A percentile compares a stretch with the other conserved stretches of the same genome.
These are phyloP conservation scores for Meles meles DNA, from an alignment of 2,113 vertebrate species.

Conservation along the genomic window DNA sequence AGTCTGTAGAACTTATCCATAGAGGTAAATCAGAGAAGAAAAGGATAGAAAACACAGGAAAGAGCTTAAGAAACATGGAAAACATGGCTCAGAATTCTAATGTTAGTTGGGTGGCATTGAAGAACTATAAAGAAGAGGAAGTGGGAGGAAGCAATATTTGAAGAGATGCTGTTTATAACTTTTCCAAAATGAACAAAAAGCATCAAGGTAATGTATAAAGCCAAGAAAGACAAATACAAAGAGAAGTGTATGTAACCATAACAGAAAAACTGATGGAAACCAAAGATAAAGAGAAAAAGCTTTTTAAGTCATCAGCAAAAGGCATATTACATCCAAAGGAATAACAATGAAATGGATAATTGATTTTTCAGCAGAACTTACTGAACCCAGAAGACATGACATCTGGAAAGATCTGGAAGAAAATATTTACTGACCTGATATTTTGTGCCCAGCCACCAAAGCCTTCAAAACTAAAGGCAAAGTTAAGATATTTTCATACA, in stretches of 20 bases:
- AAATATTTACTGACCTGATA: background rate
- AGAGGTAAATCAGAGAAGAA: background rate
- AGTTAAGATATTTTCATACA: background rate
- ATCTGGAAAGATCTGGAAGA: background rate
- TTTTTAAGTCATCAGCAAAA: background rate
- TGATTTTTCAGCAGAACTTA: background rate
- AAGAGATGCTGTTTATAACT: background rate
- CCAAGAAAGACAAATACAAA: background rate
- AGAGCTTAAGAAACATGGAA: background rate
- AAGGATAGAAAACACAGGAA: background rate
- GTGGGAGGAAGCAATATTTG: background rate
- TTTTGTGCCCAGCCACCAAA: background rate
- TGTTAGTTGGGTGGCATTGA: background rate
- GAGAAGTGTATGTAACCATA: background rate
- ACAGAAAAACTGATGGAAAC: background rate
- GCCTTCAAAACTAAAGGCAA: background rate
- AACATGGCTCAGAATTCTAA: background rate
- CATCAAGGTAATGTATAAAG: background rate
- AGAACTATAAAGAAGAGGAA: background rate
- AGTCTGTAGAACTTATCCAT: background rate
- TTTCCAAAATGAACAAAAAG: background rate
- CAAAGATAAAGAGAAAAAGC: background rate
- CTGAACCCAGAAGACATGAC: background rate
- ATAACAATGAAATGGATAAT: background rate
- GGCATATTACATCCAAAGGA: background rate